phyloP scores from a whole-genome alignment of 1,140 invertebrate species.

The Bombus sylvicola region DNA sequence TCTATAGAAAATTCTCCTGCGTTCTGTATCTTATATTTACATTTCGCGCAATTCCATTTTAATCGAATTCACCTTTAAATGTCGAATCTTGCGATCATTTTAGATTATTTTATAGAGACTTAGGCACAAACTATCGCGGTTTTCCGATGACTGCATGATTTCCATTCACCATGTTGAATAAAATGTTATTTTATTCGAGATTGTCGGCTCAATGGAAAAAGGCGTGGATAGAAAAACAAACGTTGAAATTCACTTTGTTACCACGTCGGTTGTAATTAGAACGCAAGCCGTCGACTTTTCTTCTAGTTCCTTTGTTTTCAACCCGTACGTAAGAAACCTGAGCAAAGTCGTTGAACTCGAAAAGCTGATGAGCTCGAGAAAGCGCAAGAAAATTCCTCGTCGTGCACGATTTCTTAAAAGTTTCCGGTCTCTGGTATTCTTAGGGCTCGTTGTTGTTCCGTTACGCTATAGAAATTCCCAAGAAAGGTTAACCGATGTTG shows the following conservation, averaged over 20 bases:
- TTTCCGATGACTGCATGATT: neutral
- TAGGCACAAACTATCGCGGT: neutral
- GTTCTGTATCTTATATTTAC: neutral
- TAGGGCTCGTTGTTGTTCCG: conserved; percentile 16
- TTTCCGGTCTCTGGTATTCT: conserved; percentile 15
- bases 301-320: conserved; percentile 47
- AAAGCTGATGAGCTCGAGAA: conserved; percentile 44
- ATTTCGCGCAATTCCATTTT: neutral
- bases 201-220: conserved; percentile 25
- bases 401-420: conserved; percentile 34
- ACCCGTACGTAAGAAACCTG: conserved; percentile 43
- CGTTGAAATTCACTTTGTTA: conserved; percentile 59
- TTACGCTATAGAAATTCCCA: neutral
- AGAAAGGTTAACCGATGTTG: neutral
- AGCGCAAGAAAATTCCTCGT: conserved; percentile 38
- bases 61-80: neutral
- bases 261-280: conserved; percentile 53
- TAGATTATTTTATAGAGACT: neutral
- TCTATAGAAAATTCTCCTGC: neutral
- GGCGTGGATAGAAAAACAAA: conserved; percentile 38
- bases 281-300: conserved; percentile 49
- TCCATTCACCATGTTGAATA: neutral
- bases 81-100: neutral
- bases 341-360: conserved; percentile 51
- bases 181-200: conserved; percentile 31